These are phyloP conservation scores for Pseudochirops cupreus DNA, from an alignment of 2,797 vertebrate species.

Conservation along the genomic window DNA sequence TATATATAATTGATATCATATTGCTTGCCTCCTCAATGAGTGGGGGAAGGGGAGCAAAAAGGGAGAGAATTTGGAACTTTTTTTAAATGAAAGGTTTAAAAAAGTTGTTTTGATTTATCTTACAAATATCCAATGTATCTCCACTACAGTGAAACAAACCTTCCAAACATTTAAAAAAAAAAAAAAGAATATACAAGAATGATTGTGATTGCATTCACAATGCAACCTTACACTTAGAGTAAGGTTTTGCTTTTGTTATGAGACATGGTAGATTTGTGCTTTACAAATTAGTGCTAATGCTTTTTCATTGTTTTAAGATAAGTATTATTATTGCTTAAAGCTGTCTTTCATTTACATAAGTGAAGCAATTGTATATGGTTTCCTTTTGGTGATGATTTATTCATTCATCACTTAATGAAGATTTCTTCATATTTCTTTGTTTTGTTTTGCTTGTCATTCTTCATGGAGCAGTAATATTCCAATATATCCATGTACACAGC, in stretches of 20 bases:
- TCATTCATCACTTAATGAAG: neutral
- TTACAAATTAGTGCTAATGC: neutral
- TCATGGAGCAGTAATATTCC: neutral
- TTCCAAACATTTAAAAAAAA: neutral
- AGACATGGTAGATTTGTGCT: neutral
- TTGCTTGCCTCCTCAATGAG: neutral
- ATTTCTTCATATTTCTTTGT: neutral
- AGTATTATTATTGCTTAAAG: neutral
- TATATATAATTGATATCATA: neutral
- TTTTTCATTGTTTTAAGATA: neutral
- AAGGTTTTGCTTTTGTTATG: neutral
- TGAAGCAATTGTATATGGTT: neutral
- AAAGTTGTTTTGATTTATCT: neutral
- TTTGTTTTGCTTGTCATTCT: neutral
- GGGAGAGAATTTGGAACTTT: neutral
- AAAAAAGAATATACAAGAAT: neutral
- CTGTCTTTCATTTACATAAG: neutral
- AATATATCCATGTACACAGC: neutral
- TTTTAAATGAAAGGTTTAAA: neutral
- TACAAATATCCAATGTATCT: neutral
- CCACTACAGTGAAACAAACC: neutral
- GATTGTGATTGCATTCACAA: neutral
- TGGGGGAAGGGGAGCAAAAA: neutral
- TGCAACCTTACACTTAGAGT: neutral
- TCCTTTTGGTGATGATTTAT: neutral